These are phyloP conservation scores for Platanista minor DNA, from an alignment of 2,113 vertebrate species.

Conservation along the genomic window DNA sequence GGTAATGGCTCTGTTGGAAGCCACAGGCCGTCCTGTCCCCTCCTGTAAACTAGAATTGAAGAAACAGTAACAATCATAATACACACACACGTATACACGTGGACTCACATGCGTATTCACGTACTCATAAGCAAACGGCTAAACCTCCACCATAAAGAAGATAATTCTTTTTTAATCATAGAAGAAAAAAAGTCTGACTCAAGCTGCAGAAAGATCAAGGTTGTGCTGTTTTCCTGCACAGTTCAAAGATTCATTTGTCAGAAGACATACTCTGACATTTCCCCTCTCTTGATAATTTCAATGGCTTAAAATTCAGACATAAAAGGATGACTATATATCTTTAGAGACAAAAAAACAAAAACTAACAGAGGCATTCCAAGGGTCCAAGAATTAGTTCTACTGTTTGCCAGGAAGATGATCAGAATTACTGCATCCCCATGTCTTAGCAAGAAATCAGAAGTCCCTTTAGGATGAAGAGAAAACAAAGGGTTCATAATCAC, in stretches of 20 bases:
- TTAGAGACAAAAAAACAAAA: background rate
- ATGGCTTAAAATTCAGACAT: background rate
- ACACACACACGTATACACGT: background rate
- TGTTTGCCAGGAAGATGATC: background rate
- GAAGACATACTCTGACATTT: background rate
- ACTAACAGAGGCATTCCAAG: background rate
- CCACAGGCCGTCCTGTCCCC: constrained; percentile 82
- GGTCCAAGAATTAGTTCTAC: background rate
- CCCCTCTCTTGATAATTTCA: background rate
- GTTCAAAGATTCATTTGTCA: background rate
- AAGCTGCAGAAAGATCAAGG: background rate
- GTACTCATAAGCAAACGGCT: background rate
- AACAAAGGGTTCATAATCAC: background rate
- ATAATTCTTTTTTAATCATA: background rate
- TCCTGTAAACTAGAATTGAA: constrained; percentile 78
- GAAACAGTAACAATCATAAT: background rate
- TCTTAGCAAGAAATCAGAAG: background rate
- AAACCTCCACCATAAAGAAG: background rate
- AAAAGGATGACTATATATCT: background rate
- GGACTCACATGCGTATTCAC: background rate
- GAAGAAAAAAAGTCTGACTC: background rate
- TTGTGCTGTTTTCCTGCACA: background rate
- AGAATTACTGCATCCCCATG: background rate
- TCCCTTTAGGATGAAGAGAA: background rate
- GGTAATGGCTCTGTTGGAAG: constrained; percentile 84